These are phyloP conservation scores for Camponotus floridanus DNA, from an alignment of 1,140 invertebrate genomes.

Conservation along the genomic window DNA sequence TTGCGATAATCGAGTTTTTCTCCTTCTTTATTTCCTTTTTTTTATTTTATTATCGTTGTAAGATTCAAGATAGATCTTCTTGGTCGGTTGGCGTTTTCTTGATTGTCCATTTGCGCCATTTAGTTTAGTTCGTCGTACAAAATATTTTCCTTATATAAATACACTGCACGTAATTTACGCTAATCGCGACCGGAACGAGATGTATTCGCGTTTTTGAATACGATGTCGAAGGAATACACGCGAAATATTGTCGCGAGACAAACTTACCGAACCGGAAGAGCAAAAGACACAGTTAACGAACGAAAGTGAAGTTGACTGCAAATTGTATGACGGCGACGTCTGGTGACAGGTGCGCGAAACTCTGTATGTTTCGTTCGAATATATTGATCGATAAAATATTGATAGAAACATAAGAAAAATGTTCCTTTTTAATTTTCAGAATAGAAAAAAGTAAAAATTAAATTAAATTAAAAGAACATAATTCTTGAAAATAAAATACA, in stretches of 20 bases:
- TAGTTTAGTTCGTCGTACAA: neutral
- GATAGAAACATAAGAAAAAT: too few species aligned
- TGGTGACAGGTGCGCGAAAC: neutral
- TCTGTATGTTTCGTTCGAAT: neutral
- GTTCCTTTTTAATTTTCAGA: too few species aligned
- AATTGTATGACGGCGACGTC: neutral
- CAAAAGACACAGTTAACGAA: neutral
- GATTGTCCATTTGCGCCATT: neutral
- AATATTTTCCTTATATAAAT: constrained; percentile 38
- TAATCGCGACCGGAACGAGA: neutral
- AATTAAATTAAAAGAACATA: too few species aligned
- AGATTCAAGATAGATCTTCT: neutral
- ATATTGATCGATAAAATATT: too few species aligned
- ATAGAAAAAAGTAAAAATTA: too few species aligned
- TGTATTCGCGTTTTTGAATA: neutral
- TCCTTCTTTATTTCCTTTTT: neutral
- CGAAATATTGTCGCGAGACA: constrained; percentile 35
- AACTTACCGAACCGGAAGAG: neutral
- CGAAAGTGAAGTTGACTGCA: neutral
- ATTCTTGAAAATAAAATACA: too few species aligned
- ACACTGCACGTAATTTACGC: constrained; percentile 8
- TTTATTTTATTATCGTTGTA: neutral
- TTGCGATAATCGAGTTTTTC: neutral
- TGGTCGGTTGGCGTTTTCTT: neutral
- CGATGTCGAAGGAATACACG: constrained; percentile 39